phyloP scores from a whole-genome alignment of 2,888 invertebrate genomes.

The Rhingia campestris region DNA sequence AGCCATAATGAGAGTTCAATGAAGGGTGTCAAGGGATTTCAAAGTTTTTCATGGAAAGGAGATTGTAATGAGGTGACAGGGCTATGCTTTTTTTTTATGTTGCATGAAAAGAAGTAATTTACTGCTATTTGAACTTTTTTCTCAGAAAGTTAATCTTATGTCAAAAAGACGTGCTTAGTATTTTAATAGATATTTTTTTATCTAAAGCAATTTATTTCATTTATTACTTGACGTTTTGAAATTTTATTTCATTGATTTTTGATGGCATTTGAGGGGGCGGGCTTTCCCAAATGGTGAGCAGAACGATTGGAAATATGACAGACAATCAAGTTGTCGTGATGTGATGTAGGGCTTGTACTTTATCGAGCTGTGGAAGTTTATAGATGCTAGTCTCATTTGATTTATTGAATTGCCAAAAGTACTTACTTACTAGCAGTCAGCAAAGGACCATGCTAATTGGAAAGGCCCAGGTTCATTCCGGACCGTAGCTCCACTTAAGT shows the following conservation, averaged over 20 bases:
- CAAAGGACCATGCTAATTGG: too few relatives aligned
- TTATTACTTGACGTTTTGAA: too few relatives aligned
- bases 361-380: neutral
- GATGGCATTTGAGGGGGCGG: too few relatives aligned
- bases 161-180: conserved; percentile 14
- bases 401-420: too few relatives aligned
- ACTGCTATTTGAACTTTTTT: conserved; percentile 14
- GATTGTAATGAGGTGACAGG: conserved; percentile 39
- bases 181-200: conserved; percentile 35
- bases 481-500: too few relatives aligned
- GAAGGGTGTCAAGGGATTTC: conserved; percentile 51
- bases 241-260: too few relatives aligned
- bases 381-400: too few relatives aligned
- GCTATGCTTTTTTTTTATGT: conserved; percentile 14
- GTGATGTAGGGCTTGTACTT: neutral
- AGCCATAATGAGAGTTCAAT: conserved; percentile 70
- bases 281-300: too few relatives aligned
- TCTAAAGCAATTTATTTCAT: neutral
- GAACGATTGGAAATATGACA: neutral
- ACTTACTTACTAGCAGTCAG: too few relatives aligned
- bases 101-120: conserved; percentile 47
- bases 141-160: conserved; percentile 28
- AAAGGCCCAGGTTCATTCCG: too few relatives aligned
- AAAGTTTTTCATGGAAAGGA: conserved; percentile 28
- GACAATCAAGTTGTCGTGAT: too few relatives aligned